A percentile compares a stretch with the other conserved stretches of the same genome.
Conservation (phyloP, 2,888 invertebrate genomes). For the Heliconius ismenius region DNA sequence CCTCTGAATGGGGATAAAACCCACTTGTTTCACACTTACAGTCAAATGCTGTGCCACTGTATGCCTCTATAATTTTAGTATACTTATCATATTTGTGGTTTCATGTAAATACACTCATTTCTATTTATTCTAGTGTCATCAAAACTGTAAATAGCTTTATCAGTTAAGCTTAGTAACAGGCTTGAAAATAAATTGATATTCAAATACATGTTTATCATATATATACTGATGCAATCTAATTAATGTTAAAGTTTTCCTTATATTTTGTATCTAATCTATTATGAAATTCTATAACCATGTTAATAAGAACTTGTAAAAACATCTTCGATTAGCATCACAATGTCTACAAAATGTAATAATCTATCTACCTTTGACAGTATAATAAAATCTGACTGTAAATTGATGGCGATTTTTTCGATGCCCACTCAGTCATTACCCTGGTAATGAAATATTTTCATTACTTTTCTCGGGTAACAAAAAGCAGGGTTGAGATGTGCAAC, state of each 20-base stretch:
- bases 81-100: conserved; percentile 10
- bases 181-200: not conserved
- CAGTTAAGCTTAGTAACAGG: not conserved
- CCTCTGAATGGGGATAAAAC: not conserved
- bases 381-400: no score
- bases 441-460: not conserved
- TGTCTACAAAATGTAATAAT: not conserved
- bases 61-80: not conserved
- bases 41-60: not conserved
- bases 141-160: conserved; percentile 5
- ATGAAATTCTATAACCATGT: not conserved
- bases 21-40: not conserved
- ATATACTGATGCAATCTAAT: not conserved
- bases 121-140: not conserved
- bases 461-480: not conserved
- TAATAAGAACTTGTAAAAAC: no score
- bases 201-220: not conserved
- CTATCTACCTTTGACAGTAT: no score
- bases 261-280: not conserved
- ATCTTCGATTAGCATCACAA: not conserved
- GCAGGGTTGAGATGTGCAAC: not conserved
- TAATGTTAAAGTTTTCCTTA: not conserved
- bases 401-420: not conserved
- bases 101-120: not conserved
- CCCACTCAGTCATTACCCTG: no score